phyloP scores from a whole-genome alignment of 2,888 invertebrate genomes.

The Pheosia gnoma region DNA sequence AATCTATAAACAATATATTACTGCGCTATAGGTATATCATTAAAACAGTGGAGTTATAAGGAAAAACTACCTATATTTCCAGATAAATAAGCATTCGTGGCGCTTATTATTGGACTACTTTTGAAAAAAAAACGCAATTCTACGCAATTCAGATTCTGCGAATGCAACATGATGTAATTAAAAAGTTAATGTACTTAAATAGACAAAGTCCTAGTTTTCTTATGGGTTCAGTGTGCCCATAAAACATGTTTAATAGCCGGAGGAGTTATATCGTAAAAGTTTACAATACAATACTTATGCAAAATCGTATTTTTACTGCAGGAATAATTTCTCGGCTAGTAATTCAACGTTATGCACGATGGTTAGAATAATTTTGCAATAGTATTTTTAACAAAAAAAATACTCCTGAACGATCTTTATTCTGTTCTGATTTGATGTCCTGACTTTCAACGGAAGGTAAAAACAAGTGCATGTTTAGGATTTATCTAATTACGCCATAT shows the following conservation, averaged over 20 bases:
- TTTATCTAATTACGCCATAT: not conserved
- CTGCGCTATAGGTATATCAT: no score
- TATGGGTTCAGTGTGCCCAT: constrained; percentile 17
- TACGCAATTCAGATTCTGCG: not conserved
- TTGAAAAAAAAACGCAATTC: no score
- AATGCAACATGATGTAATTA: constrained; percentile 1
- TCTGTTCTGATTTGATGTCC: not conserved
- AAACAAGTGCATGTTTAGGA: not conserved
- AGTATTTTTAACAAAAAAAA: not conserved
- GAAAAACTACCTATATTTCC: no score
- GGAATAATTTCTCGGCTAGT: not conserved
- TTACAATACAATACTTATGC: not conserved
- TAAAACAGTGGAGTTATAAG: no score
- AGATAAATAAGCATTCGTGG: no score
- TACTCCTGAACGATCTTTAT: no score
- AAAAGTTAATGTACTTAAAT: constrained; percentile 18
- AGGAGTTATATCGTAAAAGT: not conserved
- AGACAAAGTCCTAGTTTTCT: constrained; percentile 18
- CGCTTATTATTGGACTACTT: no score
- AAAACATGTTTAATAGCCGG: constrained; percentile 3
- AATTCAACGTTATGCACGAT: no score
- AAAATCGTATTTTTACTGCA: not conserved
- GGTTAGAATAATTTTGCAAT: not conserved
- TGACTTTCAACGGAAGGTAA: not conserved
- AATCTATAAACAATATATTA: no score